A percentile compares a stretch with the other conserved stretches of the same genome.
phyloP scores from a whole-genome alignment of 2,797 vertebrate genomes.

The Gadopsis marmoratus region DNA sequence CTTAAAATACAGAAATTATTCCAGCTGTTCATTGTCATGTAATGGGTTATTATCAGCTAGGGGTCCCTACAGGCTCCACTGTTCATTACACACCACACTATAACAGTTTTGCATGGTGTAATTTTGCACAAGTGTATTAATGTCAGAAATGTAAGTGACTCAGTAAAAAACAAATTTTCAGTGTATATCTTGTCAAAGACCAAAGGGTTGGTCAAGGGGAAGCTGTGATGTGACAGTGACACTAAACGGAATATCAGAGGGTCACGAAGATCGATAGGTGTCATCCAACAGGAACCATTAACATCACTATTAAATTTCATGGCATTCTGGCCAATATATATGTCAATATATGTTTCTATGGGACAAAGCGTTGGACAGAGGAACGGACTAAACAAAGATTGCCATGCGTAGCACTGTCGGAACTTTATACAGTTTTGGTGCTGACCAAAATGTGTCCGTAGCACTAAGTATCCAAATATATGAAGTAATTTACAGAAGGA shows the following conservation, averaged over 20 bases:
- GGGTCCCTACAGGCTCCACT: no score
- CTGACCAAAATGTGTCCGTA: not conserved
- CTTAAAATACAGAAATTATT: not conserved
- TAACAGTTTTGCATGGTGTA: not conserved
- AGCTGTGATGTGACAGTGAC: no score
- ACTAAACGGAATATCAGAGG: not conserved
- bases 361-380: not conserved
- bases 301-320: not conserved
- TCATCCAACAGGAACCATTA: slow-evolving; percentile 3
- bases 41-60: slow-evolving; percentile 1
- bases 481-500: not conserved
- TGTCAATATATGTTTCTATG: not conserved
- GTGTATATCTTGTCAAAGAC: not conserved
- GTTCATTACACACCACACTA: not conserved
- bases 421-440: not conserved
- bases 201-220: not conserved
- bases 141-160: not conserved
- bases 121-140: not conserved
- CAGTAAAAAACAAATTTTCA: slow-evolving; percentile 5
- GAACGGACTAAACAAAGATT: not conserved
- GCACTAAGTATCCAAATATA: not conserved
- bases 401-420: not conserved
- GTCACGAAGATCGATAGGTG: not conserved
- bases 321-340: not conserved
- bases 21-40: slow-evolving; percentile 1